Evolutionary conservation across 2,113 vertebrate genomes (phyloP), one percentile per base, ranked within the genome.

Genomic region (Dascyllus trimaculatus): DNA sequence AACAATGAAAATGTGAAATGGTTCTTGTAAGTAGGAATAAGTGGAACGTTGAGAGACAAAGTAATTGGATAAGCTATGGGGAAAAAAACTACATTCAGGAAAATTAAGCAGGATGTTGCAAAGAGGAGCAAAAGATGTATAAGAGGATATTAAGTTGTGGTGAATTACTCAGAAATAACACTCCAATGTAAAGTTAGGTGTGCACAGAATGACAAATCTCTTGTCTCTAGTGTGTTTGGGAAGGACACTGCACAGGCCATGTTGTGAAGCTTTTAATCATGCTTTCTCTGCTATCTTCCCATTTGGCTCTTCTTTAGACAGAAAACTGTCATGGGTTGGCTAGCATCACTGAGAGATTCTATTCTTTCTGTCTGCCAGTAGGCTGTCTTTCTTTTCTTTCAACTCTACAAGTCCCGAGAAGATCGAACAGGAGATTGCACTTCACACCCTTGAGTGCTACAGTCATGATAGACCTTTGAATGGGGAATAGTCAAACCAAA

Each of bases 391-490:
- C 63, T 60, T 24, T 18, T 66, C 54, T 82, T 78, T 85, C 26
- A 78, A 73, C 57, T 82, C 66, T 72, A 52, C n/a, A 51, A 75
- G 62, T 56, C 75, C 35, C 0, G 11, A 65, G 69, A 68, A 84
- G 78, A 85, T 78, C 2, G n/a, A 77, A 70, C 5, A 15, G 43
- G 53, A 81, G 63, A 84, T 74, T 54, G 62, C 61, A 64, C 63
- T 38, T 43, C 29, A 61, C 75, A 76, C 32, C 57, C 61, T 32
- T 14, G 15, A 80, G 72, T 69, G 45, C 57, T 24, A 52, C 38
- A 59, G 59, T 52, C 67, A 84, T 49, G 68, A 70, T 35, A 15
- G 21, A 74, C 69, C 65, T 61, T 63, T 43, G 24, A 78, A 67
- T 5, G 29, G 59, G n/a, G 59, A 78, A 82, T 35, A 66, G 66